Percentiles rank a stretch among this genome's conserved stretches.
phyloP scores from a whole-genome alignment of 2,888 invertebrate species.

The Harmothoe impar region DNA sequence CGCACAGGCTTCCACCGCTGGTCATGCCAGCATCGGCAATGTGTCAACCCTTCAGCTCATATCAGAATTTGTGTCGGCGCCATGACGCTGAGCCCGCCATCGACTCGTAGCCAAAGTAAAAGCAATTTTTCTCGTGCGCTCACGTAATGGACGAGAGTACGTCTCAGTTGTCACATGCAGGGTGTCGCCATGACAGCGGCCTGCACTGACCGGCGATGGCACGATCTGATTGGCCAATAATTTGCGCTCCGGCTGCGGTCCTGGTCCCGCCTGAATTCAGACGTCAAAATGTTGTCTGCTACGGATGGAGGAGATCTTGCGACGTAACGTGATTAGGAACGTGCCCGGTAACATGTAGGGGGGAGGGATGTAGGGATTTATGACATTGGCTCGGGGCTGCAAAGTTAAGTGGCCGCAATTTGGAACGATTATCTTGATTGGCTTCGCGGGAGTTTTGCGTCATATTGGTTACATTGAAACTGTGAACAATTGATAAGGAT shows the following conservation, averaged over 20 bases:
- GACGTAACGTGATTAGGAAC: slow-evolving; percentile 38
- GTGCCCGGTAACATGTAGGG: not conserved
- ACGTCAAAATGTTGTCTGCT: slow-evolving; percentile 34
- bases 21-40: slow-evolving; percentile 20
- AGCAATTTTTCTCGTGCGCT: not conserved
- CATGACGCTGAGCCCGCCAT: slow-evolving; percentile 1
- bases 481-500: no score
- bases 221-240: slow-evolving; percentile 25
- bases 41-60: not conserved
- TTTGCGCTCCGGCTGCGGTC: slow-evolving; percentile 1
- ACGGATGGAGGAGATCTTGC: not conserved
- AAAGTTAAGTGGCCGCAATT: no score
- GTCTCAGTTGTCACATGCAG: not conserved
- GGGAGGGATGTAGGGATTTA: not conserved
- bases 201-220: not conserved
- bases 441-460: no score
- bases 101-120: slow-evolving; percentile 23
- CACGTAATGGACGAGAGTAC: slow-evolving; percentile 16
- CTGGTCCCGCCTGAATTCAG: not conserved
- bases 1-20: not conserved
- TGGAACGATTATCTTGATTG: no score
- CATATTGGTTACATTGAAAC: no score
- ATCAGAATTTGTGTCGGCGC: slow-evolving; percentile 30
- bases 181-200: not conserved
- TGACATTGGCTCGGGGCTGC: no score